Evolutionary conservation across 2,797 vertebrate genomes (phyloP).

Genomic region (Sebastes jordani): DNA sequence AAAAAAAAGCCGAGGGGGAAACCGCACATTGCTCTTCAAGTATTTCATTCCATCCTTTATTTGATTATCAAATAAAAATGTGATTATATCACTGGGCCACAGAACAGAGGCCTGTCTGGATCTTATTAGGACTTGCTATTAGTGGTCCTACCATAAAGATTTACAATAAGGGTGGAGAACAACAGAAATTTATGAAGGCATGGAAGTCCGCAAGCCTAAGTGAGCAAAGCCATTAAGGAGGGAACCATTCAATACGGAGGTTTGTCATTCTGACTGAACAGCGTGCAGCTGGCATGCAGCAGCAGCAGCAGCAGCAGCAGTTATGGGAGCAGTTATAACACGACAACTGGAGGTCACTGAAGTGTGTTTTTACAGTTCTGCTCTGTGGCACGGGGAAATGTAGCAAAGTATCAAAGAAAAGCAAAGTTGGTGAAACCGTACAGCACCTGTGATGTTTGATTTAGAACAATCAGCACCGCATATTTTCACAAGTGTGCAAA

Average conservation of each 20-base stretch:
- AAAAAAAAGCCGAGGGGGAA: slow-evolving; percentile 42
- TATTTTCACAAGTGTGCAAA: neutral
- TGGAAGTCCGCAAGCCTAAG: slow-evolving; percentile 67
- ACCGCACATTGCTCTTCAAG: slow-evolving; percentile 72
- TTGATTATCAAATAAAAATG: slow-evolving; percentile 83
- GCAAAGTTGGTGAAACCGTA: neutral
- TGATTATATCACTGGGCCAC: slow-evolving; percentile 77
- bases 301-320: slow-evolving; percentile 25
- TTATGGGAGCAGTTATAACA: slow-evolving; percentile 25
- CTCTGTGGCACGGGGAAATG: neutral
- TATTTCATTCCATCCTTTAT: slow-evolving; percentile 79
- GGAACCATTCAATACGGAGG: slow-evolving; percentile 70
- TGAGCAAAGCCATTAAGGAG: slow-evolving; percentile 74
- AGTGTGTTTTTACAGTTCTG: slow-evolving; percentile 40
- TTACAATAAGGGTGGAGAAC: slow-evolving; percentile 76
- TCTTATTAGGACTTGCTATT: slow-evolving; percentile 75
- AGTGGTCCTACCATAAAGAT: slow-evolving; percentile 75
- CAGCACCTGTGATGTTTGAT: neutral
- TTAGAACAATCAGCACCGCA: neutral
- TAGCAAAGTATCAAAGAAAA: slow-evolving; percentile 1
- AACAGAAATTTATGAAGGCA: slow-evolving; percentile 74
- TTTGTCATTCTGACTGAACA: slow-evolving; percentile 67
- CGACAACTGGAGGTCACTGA: slow-evolving; percentile 28
- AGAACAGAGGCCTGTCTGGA: slow-evolving; percentile 78
- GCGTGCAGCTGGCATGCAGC: slow-evolving; percentile 24